Conservation (phyloP, 1,140 invertebrate genomes). For the Plectrocnemia conspersa region DNA sequence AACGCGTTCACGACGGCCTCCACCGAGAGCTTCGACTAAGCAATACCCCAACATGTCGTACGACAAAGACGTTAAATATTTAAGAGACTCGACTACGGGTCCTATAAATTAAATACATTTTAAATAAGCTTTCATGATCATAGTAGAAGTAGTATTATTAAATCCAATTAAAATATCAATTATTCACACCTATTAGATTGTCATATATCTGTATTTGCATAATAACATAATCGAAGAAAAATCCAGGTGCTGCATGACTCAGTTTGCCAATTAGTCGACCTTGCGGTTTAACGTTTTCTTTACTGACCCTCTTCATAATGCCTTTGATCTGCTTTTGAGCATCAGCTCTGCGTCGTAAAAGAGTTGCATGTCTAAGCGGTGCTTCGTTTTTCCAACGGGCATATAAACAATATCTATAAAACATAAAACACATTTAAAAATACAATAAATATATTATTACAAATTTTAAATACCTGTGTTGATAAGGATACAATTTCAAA, state of each 20-base stretch:
- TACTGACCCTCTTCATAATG: conserved; percentile 96
- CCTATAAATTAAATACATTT: conserved; percentile 37
- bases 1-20: conserved; percentile 67
- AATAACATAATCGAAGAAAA: conserved; percentile 92
- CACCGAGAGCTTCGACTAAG: conserved; percentile 85
- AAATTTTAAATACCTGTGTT: conserved; percentile 60
- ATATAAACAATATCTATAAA: conserved; percentile 78
- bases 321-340: conserved; percentile 90
- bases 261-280: conserved; percentile 94
- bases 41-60: conserved; percentile 96
- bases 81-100: conserved; percentile 96
- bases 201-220: conserved; percentile 95
- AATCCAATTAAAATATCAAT: no score
- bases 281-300: conserved; percentile 96
- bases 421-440: neutral
- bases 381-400: conserved; percentile 91
- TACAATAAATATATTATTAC: neutral
- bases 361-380: conserved; percentile 71
- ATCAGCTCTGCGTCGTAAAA: conserved; percentile 78
- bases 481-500: conserved; percentile 88
- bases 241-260: conserved; percentile 90
- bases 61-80: conserved; percentile 92
- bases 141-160: no score
- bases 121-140: no score
- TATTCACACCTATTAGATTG: conserved; percentile 82